phyloP scores from a whole-genome alignment of 2,888 invertebrate species.

The Melikaiella ostensackeni region DNA sequence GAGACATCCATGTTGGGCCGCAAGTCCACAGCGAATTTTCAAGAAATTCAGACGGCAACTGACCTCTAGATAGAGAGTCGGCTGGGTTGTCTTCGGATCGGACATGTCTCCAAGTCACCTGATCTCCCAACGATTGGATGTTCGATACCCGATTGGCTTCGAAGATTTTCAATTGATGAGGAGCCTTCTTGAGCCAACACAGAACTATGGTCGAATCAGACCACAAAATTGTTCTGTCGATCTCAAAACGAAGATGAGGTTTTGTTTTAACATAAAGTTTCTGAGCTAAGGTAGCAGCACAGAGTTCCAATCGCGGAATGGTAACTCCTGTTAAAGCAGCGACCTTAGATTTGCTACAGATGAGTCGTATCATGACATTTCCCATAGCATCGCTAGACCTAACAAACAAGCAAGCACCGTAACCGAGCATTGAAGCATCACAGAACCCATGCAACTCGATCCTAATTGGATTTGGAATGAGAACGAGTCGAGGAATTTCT shows the following conservation, averaged over 20 bases:
- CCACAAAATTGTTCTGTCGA: background rate
- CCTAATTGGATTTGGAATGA: background rate
- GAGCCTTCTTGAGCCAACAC: background rate
- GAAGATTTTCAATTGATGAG: background rate
- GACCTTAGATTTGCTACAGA: background rate
- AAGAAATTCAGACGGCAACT: background rate
- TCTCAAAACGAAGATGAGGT: background rate
- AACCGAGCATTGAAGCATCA: conserved; percentile 49
- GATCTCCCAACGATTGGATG: background rate
- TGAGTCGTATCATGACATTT: background rate
- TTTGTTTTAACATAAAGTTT: background rate
- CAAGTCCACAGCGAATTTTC: too few species aligned
- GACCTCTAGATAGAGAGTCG: background rate
- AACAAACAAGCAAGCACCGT: conserved; percentile 46
- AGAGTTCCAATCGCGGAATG: background rate
- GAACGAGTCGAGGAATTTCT: conserved; percentile 41
- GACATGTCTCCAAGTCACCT: background rate
- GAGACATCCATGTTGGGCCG: too few species aligned
- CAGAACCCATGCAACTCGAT: conserved; percentile 55
- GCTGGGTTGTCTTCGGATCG: background rate
- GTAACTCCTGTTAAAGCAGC: background rate
- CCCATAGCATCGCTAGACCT: background rate
- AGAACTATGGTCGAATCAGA: background rate
- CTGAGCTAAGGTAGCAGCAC: background rate
- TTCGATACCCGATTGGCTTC: background rate